These are phyloP conservation scores for Ecliptopera silaceata DNA, from an alignment of 2,888 invertebrate species.

Conservation along the genomic window DNA sequence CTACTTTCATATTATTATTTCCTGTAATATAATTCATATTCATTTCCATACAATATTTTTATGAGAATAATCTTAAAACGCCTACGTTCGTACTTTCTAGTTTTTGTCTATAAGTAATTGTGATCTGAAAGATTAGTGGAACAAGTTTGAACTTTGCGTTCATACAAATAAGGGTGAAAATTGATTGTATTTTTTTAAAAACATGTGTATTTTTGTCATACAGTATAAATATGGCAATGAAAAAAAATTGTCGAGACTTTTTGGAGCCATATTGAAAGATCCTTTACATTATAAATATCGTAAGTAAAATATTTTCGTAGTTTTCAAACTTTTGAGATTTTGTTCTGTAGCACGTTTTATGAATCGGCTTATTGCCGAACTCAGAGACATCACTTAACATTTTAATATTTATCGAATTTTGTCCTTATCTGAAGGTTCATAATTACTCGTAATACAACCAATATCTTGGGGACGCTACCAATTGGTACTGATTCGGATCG, in stretches of 20 bases:
- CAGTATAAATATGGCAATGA: slow-evolving; percentile 22
- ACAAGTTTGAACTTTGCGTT: neutral
- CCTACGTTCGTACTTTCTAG: slow-evolving; percentile 26
- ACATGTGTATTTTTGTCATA: slow-evolving; percentile 14
- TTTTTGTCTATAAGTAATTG: slow-evolving; percentile 26
- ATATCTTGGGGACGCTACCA: too few relatives aligned
- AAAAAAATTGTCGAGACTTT: slow-evolving; percentile 33
- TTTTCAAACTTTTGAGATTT: neutral
- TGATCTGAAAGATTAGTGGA: neutral
- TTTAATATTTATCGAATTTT: too few relatives aligned
- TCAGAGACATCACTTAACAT: too few relatives aligned
- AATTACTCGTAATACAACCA: too few relatives aligned
- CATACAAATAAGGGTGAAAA: neutral
- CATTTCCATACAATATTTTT: slow-evolving; percentile 27
- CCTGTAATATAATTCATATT: slow-evolving; percentile 19
- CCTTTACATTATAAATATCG: slow-evolving; percentile 18
- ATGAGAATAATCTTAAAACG: slow-evolving; percentile 28
- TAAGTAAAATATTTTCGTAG: neutral
- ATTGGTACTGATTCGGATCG: too few relatives aligned
- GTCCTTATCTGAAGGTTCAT: too few relatives aligned
- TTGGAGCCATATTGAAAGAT: slow-evolving; percentile 29
- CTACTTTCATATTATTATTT: slow-evolving; percentile 8
- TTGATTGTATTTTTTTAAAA: neutral
- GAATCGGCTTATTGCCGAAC: too few relatives aligned
- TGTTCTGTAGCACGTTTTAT: too few relatives aligned